Evolutionary conservation across 2,888 invertebrate genomes (phyloP), one percentile per base, ranked within the genome.

Genomic region (Glyphotaelius pellucidus): DNA sequence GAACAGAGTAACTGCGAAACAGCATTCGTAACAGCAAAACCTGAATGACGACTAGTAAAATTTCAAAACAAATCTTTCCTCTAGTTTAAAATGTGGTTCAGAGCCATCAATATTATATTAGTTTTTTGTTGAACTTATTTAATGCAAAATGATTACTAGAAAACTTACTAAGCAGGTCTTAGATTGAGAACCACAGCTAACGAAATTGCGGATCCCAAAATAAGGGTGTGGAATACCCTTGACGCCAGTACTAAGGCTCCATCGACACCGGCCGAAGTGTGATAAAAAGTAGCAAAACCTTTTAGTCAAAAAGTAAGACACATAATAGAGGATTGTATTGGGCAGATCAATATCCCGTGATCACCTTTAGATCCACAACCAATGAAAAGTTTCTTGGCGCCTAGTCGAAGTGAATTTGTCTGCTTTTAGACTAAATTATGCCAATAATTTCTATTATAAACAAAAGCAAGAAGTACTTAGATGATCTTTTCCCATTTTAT

Each of bases 251-350:
- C 67, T 67, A 67, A 67, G 67, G 67, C 67, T 25, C 67, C 67
- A n/a, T 67, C 25, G 52, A 35, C 35, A n/a, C 67, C 42, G 80
- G 84, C 87, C 84, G 47, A 89, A 91, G 35, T 91, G 91, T 79
- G 89, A 52, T 89, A 88, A 88, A 91, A 91, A 52, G 52, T 38
- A 84, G 90, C 47, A 90, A 84, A 90, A 91, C 91, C 91, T 89
- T 91, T 91, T 91, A 87, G 80, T 80, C 91, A 91, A 88, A 91
- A 91, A 84, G 52, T 89, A 89, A 52, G n/a, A 84, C 91, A 91
- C 83, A 81, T 67, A 67, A 67, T 67, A 67, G 67, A 3, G 67
- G 67, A 67, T 67, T 47, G 80, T 87, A 87, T 42, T 87, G 88
- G 52, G 79, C 79, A 12, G 79, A 88, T 88, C 88, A 88, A 88